Base-by-base conservation (phyloP, 2,113 vertebrate genomes). In the Toxotes chatareus region DNA sequence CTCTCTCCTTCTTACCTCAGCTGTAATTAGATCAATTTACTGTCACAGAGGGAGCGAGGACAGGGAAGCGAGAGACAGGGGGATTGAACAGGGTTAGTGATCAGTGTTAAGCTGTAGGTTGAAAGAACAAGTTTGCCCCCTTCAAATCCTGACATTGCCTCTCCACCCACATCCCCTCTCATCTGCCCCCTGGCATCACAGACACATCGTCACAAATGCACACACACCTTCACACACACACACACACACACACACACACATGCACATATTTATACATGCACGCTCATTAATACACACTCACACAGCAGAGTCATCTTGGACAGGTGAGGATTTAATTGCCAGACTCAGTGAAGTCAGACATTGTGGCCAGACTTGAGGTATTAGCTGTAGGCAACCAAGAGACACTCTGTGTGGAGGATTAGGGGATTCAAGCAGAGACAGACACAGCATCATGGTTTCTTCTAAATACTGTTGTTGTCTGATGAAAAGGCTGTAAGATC, bases 281-380 rank as follows among this genome's bases (percentile, higher is more conserved):
- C 59, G 5, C 64, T 38, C 53, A 79, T 76, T 78, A 71, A 60
- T 66, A 42, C 86, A n/a, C 71, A 53, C 13, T n/a, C 14, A 31
- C 68, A 62, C 57, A 32, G 53, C 68, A 49, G 60, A 80, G 65
- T 56, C 55, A 34, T 71, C 59, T 71, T 61, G 51, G 88, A 86
- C 87, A 91, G 88, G 87, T 89, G 83, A 90, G 67, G 83, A 86
- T 92, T 86, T 91, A 90, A 93, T 91, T 91, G 83, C 57, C 79
- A 76, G 62, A 87, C 73, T 83, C 79, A 65, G 71, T 76, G 70
- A 88, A 86, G 85, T 91, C 66, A 89, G 76, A 87, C 82, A 51
- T 21, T 27, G 73, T 55, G 61, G 64, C 17, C 57, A 66, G 61
- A 82, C 85, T 66, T 82, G 46, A 55, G 66, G 80, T 77, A 64